A percentile compares a stretch with the other conserved stretches of the same genome.
Evolutionary conservation across 2,888 invertebrate species (phyloP).

Genomic region (Saturnia japonica): DNA sequence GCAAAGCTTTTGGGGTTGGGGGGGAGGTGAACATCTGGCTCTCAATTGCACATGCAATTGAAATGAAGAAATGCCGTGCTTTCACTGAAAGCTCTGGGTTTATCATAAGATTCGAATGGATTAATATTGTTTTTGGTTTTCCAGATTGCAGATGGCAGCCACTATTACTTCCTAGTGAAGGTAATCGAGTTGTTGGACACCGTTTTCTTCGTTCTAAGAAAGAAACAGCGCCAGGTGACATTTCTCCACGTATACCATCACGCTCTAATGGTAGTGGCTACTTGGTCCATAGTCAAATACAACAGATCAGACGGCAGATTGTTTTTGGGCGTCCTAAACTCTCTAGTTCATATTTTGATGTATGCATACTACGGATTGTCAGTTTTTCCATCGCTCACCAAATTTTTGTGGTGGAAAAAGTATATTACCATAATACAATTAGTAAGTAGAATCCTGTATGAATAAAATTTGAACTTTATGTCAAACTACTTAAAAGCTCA

Average conservation of each 20-base stretch:
- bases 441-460: constrained; percentile 65
- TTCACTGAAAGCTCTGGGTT: no score
- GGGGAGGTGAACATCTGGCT: no score
- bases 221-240: constrained; percentile 87
- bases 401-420: constrained; percentile 92
- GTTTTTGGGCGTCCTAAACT: constrained; percentile 85
- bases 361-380: constrained; percentile 88
- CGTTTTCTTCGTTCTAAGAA: constrained; percentile 92
- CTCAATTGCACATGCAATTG: no score
- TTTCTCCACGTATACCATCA: constrained; percentile 95
- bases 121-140: constrained; percentile 25
- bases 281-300: constrained; percentile 87
- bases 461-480: neutral
- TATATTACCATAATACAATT: constrained; percentile 89
- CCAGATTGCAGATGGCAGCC: constrained; percentile 52
- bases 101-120: no score
- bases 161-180: constrained; percentile 88
- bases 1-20: no score
- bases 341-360: constrained; percentile 89
- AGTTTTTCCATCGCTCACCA: constrained; percentile 84
- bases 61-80: no score
- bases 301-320: constrained; percentile 86
- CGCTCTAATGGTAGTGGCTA: constrained; percentile 85
- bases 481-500: neutral
- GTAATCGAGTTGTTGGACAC: constrained; percentile 88